Conservation (phyloP, 2,113 vertebrate species). For the Macrotis lagotis region DNA sequence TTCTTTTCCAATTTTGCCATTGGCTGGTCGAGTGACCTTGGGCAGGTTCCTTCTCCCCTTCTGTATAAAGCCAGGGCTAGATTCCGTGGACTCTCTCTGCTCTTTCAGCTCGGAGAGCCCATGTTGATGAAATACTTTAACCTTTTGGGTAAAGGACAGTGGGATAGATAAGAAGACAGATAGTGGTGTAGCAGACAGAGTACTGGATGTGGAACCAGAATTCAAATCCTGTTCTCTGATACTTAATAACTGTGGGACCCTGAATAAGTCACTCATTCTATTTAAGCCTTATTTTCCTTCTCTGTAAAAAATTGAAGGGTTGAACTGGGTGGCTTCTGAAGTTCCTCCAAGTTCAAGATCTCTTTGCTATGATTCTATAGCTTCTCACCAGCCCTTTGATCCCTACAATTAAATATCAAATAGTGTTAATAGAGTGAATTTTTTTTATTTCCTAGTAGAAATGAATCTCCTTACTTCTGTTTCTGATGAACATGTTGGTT, state of each 20-base stretch:
- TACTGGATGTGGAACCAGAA: no score
- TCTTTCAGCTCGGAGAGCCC: not conserved
- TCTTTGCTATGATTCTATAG: not conserved
- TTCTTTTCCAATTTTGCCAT: not conserved
- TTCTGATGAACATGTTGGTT: conserved; percentile 75
- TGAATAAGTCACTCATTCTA: no score
- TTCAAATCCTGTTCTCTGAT: no score
- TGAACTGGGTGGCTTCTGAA: not conserved
- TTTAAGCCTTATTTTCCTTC: no score
- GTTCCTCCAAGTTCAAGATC: not conserved
- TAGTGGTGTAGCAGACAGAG: not conserved
- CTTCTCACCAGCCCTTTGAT: conserved; percentile 19
- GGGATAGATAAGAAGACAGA: not conserved
- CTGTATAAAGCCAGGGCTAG: not conserved
- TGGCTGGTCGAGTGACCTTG: not conserved
- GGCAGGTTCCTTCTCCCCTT: not conserved
- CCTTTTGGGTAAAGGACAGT: conserved; percentile 48
- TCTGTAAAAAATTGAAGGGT: no score
- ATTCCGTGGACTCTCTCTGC: not conserved
- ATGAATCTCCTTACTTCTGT: conserved; percentile 56
- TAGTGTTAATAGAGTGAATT: conserved; percentile 16
- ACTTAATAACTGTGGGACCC: no score
- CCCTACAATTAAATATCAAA: not conserved
- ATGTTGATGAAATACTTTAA: conserved; percentile 59
- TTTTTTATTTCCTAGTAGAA: conserved; percentile 66